Evolutionary conservation across 2,113 vertebrate genomes (phyloP).

Genomic region (Vanacampus margaritifer): DNA sequence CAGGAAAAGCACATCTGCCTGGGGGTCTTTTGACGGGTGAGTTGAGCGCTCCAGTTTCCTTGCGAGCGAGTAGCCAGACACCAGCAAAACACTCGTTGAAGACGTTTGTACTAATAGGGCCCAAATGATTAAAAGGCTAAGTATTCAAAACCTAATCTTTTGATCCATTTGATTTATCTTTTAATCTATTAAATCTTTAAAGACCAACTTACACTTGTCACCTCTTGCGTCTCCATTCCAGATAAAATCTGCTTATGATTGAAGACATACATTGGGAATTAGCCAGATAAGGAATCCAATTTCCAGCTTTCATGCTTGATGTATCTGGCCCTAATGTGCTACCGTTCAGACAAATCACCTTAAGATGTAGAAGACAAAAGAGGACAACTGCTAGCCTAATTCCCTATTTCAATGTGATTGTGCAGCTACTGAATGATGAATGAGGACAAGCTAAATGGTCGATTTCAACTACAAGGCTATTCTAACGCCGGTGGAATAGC

Average conservation of each 20-base stretch:
- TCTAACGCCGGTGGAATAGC: not conserved
- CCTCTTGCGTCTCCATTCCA: conserved; percentile 1
- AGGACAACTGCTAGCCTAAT: not conserved
- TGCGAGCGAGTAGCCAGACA: conserved; percentile 4
- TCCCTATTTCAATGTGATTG: not conserved
- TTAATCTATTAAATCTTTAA: not conserved
- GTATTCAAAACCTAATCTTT: conserved; percentile 1
- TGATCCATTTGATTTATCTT: not conserved
- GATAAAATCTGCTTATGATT: conserved; percentile 5
- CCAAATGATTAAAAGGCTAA: not conserved
- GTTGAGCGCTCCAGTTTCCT: conserved; percentile 1
- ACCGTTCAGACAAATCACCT: not conserved
- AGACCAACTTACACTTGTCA: not conserved
- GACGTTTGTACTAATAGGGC: not conserved
- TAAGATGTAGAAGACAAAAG: not conserved
- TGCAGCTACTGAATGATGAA: not conserved
- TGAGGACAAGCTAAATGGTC: not conserved
- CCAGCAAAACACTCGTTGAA: conserved; percentile 8
- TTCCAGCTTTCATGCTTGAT: conserved; percentile 18
- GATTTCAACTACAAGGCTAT: not conserved
- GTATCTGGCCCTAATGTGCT: not conserved
- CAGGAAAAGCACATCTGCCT: conserved; percentile 17
- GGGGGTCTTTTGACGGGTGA: conserved; percentile 26
- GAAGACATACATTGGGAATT: conserved; percentile 5
- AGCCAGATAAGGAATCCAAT: conserved; percentile 23